Evolutionary conservation across 2,888 invertebrate species (phyloP), one percentile per base, ranked within the genome.

Genomic region (Coelopa pilipes): DNA sequence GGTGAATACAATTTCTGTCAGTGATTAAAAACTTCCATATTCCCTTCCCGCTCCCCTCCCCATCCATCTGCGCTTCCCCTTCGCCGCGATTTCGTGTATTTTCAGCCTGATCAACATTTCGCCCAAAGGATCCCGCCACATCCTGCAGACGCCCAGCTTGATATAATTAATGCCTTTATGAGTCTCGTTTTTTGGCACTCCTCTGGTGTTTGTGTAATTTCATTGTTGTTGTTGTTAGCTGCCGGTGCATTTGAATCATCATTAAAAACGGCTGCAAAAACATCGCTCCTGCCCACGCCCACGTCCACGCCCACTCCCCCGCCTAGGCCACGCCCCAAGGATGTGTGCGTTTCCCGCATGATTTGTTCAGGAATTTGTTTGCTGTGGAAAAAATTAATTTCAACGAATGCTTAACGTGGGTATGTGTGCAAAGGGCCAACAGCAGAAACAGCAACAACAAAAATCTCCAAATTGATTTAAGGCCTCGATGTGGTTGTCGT

Each of bases 391-490:
- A 83, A 84, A 84, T 84, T 83, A 84, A 83, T 83, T 83, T 82
- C 34, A 81, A 84, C 82, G 81, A 83, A 81, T 83, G 82, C 82
- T 84, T 81, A 78, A 74, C 75, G 70, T 77, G 78, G 73, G 66
- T 57, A 57, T 19, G 24, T 62, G 55, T 46, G 19, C 57, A 47
- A 46, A 19, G 59, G 49, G 45, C 13, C 17, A 59, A 24, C 45
- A 69, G 34, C 10, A 49, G 34, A 73, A 53, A 66, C 55, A 68
- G 47, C 21, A 49, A 21, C 72, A 72, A 57, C 50, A 34, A 75
- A 74, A 50, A 34, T 49, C 46, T 46, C 82, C 80, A 80, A 81
- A 83, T 83, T 84, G 85, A 84, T 85, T 84, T 84, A 83, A 81
- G 82, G 84, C 84, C 81, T 82, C 82, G 81, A 83, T 80, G 80